Evolutionary conservation across 1,140 invertebrate genomes (phyloP), one percentile per base, ranked within the genome.

Genomic region (Hestina assimilis): DNA sequence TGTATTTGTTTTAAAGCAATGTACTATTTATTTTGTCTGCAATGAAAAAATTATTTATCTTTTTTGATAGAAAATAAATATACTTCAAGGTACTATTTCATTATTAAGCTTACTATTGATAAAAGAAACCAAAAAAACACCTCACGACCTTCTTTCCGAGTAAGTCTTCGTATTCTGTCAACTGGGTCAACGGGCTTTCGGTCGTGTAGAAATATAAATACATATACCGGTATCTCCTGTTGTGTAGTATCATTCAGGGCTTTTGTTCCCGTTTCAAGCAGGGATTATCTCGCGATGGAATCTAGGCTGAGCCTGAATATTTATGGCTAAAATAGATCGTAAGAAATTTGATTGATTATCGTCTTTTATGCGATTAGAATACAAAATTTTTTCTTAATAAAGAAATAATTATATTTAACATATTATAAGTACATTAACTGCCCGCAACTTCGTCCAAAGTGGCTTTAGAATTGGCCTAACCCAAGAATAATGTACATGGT

Each of bases 151-250:
- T 8, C 9, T 35, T 35, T 15, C 15, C 31, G 12, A 35, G 12
- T 35, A 35, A 35, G 31, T 35, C 31, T 48, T 23, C 31, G 52
- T 29, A 46, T 62, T 62, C 31, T 14, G 14, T 35, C 31, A 35
- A 35, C 54, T 62, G 47, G 53, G 53, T 62, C 53, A 62, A 62
- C 54, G 53, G 47, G 53, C 48, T 56, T 57, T 56, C 33, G 42
- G 38, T 47, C 43, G 54, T 50, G 46, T 52, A 46, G 52, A 51
- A 28, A 50, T 31, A 55, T 48, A 51, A 41, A 47, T 45, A 47
- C 35, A 46, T 38, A 38, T 21, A 23, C 4, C 35, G 12, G 2
- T 35, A 35, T 35, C 31, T 35, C 14, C 31, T 35, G 12, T 7
- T 6, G n/a, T 46, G 11, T 38, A 47, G 31, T 23, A 17, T 51